Percentiles rank a stretch among this genome's conserved stretches.
Evolutionary conservation across 2,113 vertebrate genomes (phyloP).

Genomic region (Alexandromys fortis): DNA sequence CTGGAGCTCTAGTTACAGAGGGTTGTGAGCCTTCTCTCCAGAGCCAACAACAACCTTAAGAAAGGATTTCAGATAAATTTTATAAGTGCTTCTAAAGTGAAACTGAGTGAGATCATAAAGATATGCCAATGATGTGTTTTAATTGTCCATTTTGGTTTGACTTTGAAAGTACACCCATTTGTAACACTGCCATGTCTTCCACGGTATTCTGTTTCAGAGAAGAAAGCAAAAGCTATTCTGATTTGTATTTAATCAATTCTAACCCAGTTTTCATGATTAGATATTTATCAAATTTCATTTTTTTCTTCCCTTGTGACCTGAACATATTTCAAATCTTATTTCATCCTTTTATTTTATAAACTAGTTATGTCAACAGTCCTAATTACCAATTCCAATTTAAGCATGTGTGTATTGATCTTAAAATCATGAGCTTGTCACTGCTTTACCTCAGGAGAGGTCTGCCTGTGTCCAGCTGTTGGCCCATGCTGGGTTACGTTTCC

Average conservation of each 20-base stretch:
- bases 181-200: background rate
- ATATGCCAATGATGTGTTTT: background rate
- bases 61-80: background rate
- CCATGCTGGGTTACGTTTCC: background rate
- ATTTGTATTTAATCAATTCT: conserved; percentile 18
- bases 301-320: background rate
- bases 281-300: conserved; percentile 1
- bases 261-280: conserved; percentile 12
- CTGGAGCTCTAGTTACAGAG: background rate
- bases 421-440: background rate
- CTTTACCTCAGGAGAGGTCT: background rate
- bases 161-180: background rate
- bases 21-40: background rate
- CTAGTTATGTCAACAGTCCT: background rate
- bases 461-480: too few species aligned
- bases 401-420: background rate
- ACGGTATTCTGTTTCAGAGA: background rate
- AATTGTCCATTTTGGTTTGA: background rate
- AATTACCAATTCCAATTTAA: background rate
- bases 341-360: conserved; percentile 19
- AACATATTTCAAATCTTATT: background rate
- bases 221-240: background rate
- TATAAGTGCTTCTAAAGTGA: background rate
- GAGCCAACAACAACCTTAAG: background rate
- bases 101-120: background rate